phyloP scores from a whole-genome alignment of 2,888 invertebrate species.

The Yponomeuta evonymella region DNA sequence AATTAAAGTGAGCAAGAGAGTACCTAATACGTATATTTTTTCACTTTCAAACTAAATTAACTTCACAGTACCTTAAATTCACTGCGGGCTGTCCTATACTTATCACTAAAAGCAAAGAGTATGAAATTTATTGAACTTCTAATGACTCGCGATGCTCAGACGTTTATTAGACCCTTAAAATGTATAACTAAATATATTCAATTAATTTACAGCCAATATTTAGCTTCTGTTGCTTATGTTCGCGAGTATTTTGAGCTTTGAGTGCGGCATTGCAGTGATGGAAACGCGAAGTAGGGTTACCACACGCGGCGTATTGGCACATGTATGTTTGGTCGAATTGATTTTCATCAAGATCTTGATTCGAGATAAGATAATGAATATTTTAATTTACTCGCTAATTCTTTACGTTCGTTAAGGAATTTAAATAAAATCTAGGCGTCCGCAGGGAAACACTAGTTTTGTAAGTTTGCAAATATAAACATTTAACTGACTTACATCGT shows the following conservation, averaged over 20 bases:
- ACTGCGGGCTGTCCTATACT: too few relatives aligned
- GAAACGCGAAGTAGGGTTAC: not conserved
- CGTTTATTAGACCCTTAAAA: too few relatives aligned
- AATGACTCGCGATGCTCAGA: too few relatives aligned
- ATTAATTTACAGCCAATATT: not conserved
- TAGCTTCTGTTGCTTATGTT: not conserved
- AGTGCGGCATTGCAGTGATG: slow-evolving; percentile 9
- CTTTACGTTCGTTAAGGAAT: not conserved
- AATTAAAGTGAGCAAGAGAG: too few relatives aligned
- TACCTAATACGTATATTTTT: too few relatives aligned
- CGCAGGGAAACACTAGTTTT: not conserved
- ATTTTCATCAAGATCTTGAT: slow-evolving; percentile 1
- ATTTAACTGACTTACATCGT: too few relatives aligned
- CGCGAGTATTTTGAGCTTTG: not conserved
- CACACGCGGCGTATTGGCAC: not conserved
- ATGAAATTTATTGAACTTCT: too few relatives aligned
- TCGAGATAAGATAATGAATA: not conserved
- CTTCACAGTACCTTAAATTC: too few relatives aligned
- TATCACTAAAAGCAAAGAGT: too few relatives aligned
- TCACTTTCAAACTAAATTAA: too few relatives aligned
- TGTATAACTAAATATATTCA: too few relatives aligned
- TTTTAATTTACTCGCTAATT: not conserved
- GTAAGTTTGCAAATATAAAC: too few relatives aligned
- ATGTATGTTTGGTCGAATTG: not conserved
- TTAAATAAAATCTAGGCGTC: not conserved